Evolutionary conservation across 2,113 vertebrate genomes (phyloP).

Genomic region (Poeciliopsis retropinna): DNA sequence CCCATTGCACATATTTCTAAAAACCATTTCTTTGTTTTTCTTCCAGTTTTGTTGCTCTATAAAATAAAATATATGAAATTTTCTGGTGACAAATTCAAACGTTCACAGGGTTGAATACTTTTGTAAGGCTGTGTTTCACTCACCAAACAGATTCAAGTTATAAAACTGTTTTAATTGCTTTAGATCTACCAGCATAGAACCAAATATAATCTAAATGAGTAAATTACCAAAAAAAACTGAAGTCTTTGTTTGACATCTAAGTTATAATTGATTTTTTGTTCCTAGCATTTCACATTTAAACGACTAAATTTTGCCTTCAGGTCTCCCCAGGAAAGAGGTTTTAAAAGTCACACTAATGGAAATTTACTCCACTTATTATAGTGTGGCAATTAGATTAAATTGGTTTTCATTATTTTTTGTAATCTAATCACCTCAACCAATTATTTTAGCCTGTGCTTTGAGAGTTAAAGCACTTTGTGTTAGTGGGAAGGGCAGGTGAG

Average conservation of each 20-base stretch:
- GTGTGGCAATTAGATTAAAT: conserved; percentile 26
- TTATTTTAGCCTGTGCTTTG: background rate
- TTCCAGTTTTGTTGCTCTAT: background rate
- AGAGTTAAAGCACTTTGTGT: conserved; percentile 3
- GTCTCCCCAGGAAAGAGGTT: conserved; percentile 1
- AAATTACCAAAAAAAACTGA: conserved; percentile 1
- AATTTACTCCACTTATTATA: conserved; percentile 13
- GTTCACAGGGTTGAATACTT: background rate
- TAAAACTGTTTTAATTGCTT: background rate
- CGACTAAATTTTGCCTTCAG: background rate
- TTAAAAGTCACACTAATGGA: conserved; percentile 9
- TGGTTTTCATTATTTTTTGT: conserved; percentile 35
- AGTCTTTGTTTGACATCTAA: background rate
- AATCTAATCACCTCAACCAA: conserved; percentile 33
- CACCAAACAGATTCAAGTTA: background rate
- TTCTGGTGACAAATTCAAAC: background rate
- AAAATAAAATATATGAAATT: background rate
- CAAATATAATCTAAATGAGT: background rate
- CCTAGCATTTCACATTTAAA: background rate
- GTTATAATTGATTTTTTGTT: background rate
- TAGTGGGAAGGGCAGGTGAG: background rate
- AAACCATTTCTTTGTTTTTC: background rate
- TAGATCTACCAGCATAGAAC: background rate
- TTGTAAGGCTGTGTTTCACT: background rate
- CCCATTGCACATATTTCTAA: background rate